Conservation (phyloP, 2,888 invertebrate genomes). For the Cheilosia pagana region DNA sequence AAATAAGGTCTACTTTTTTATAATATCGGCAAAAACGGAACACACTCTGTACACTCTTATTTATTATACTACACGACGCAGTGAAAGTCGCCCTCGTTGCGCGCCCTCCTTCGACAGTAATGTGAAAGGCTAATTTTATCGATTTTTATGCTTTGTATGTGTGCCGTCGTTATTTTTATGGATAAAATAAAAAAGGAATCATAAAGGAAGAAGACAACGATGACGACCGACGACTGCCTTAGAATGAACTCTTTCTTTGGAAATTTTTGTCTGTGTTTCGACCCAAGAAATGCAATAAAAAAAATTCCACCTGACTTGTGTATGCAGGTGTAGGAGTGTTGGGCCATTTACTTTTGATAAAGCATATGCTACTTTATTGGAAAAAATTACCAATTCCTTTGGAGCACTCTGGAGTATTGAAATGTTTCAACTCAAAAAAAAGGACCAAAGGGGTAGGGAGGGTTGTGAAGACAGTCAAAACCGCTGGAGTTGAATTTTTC, state of each 20-base stretch:
- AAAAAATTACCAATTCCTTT: constrained; percentile 29
- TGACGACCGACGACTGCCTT: constrained; percentile 15
- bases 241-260: too few relatives aligned
- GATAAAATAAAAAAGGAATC: constrained; percentile 42
- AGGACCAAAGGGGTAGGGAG: neutral
- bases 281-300: constrained; percentile 58
- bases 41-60: constrained; percentile 12
- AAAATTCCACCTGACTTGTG: constrained; percentile 44
- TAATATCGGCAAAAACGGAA: constrained; percentile 38
- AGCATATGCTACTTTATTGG: constrained; percentile 42
- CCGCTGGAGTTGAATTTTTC: too few relatives aligned
- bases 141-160: constrained; percentile 56
- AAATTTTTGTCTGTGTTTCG: constrained; percentile 1
- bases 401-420: constrained; percentile 55
- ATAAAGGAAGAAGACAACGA: constrained; percentile 43
- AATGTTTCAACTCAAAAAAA: constrained; percentile 8
- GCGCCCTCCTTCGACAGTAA: constrained; percentile 35
- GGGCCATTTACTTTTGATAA: constrained; percentile 41
- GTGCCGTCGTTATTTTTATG: constrained; percentile 52
- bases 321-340: neutral
- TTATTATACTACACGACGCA: constrained; percentile 20
- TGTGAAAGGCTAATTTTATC: constrained; percentile 67
- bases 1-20: constrained; percentile 15
- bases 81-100: constrained; percentile 5
- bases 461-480: too few relatives aligned